Evolutionary conservation across 2,113 vertebrate species (phyloP).

Genomic region (Nansenia antarctica): DNA sequence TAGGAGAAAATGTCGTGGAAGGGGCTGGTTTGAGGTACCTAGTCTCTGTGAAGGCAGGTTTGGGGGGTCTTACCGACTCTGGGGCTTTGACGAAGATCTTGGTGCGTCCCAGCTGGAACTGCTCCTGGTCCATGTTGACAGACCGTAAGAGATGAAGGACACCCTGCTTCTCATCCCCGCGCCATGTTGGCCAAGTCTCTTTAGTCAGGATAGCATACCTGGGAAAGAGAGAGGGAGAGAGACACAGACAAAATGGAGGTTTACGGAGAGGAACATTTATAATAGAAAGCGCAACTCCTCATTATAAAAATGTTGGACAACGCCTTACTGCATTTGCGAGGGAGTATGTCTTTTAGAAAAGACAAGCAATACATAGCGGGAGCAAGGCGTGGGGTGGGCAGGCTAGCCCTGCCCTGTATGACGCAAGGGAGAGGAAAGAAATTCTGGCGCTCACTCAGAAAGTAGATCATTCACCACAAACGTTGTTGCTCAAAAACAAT

Average conservation of each 20-base stretch:
- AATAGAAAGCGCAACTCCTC: not conserved
- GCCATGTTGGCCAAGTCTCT: slow-evolving; percentile 95
- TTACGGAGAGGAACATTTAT: not conserved
- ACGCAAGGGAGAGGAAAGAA: not conserved
- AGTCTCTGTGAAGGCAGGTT: not conserved
- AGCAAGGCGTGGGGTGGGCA: not conserved
- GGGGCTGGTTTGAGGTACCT: not conserved
- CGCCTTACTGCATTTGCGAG: not conserved
- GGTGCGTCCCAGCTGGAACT: slow-evolving; percentile 91
- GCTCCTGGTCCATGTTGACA: slow-evolving; percentile 95
- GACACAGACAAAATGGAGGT: not conserved
- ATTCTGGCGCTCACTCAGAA: not conserved
- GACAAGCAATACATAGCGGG: not conserved
- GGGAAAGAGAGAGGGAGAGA: slow-evolving; percentile 11
- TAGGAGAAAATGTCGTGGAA: not conserved
- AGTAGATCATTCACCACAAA: not conserved
- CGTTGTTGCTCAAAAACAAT: not conserved
- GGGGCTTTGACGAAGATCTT: slow-evolving; percentile 98
- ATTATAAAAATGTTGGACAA: not conserved
- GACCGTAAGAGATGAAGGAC: slow-evolving; percentile 90
- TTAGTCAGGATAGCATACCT: slow-evolving; percentile 97
- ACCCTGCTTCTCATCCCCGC: slow-evolving; percentile 93
- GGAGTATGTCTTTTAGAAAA: not conserved
- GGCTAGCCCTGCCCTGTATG: not conserved
- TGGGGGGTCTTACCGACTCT: slow-evolving; percentile 84